Evolutionary conservation across 1,140 invertebrate genomes (phyloP).

Genomic region (Drosophila ambigua): DNA sequence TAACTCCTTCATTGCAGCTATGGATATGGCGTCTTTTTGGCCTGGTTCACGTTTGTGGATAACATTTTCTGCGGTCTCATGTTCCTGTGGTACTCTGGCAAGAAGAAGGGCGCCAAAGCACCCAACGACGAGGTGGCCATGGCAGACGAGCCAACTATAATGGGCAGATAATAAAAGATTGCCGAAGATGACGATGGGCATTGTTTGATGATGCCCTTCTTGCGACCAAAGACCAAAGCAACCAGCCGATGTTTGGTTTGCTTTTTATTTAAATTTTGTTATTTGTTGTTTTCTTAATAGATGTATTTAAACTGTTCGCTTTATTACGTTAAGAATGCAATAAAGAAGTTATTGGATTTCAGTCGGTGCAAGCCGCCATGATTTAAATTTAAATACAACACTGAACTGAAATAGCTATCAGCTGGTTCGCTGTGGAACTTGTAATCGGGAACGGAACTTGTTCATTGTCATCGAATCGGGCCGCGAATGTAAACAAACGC

Average conservation of each 20-base stretch:
- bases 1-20: constrained; percentile 83
- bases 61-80: constrained; percentile 88
- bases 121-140: constrained; percentile 91
- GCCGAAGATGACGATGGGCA: not conserved
- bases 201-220: not conserved
- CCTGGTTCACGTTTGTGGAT: constrained; percentile 91
- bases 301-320: constrained; percentile 56
- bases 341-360: constrained; percentile 54
- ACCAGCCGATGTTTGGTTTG: constrained; percentile 31
- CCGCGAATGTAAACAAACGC: no score
- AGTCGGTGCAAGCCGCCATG: constrained; percentile 7
- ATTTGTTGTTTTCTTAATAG: constrained; percentile 72
- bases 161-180: constrained; percentile 87
- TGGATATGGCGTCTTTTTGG: constrained; percentile 91
- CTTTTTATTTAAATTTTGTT: constrained; percentile 68
- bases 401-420: not conserved
- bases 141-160: constrained; percentile 93
- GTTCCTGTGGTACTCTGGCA: constrained; percentile 92
- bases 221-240: constrained; percentile 72
- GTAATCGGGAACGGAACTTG: no score
- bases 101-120: constrained; percentile 92
- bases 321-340: constrained; percentile 53
- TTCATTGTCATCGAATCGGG: no score
- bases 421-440: not conserved
- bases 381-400: constrained; percentile 15